Evolutionary conservation across 2,888 invertebrate species (phyloP), one percentile per base, ranked within the genome.

Genomic region (Cancer borealis): DNA sequence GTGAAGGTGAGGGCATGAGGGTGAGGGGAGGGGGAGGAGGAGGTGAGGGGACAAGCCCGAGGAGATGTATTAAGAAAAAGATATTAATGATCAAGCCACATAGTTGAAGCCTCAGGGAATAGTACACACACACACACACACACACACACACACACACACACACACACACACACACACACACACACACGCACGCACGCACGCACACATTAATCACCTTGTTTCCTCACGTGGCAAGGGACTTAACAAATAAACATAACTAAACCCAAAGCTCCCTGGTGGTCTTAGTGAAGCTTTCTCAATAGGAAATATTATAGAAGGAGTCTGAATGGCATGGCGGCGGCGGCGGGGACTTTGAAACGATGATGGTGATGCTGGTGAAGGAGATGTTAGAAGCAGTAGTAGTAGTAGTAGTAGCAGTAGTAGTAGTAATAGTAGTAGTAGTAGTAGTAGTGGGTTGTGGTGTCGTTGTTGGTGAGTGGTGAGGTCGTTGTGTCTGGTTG

Each of bases 111-210:
- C 49, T 47, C 10, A 79, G 73, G 73, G 73, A 60, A 21, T 21
- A 17, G 54, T 26, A 79, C 73, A 79, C 73, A 79, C 73, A 30
- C 73, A 79, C 73, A 79, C 73, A 88, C 30, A 88, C 30, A 88
- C 30, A 88, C 30, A 88, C 30, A 88, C 30, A 88, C 30, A 88
- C 30, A 88, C 30, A 88, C 30, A 88, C 30, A 88, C 30, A 88
- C 45, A 88, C 45, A 46, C 21, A 66, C 66, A n/a, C n/a, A n/a
- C 21, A 66, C 66, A 66, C 66, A 66, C 66, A 66, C 66, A 66
- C 66, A 66, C 66, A 88, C 45, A 88, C 45, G 46, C 66, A 66
- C 66, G n/a, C 66, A 66, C 66, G n/a, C 66, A 66, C 66, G n/a
- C 66, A 66, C 66, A 66, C 66, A 66, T n/a, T 66, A 66, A 66